phyloP scores from a whole-genome alignment of 2,113 vertebrate genomes.

The Bagarius yarrelli region DNA sequence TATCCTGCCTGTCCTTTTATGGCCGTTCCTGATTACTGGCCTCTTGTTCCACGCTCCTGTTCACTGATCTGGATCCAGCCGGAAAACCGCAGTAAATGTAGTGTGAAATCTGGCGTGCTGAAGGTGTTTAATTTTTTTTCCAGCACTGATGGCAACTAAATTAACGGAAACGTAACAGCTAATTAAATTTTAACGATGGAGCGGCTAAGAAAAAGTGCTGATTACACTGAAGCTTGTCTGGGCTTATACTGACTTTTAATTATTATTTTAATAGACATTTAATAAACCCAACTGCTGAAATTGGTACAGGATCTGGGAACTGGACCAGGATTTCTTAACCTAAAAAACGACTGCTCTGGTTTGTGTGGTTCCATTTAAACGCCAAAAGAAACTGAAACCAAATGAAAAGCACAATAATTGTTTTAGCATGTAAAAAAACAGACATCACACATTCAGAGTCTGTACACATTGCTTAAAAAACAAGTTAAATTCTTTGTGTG shows the following conservation, averaged over 20 bases:
- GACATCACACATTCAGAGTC: too few relatives aligned
- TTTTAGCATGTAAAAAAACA: too few relatives aligned
- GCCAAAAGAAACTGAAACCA: too few relatives aligned
- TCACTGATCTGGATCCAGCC: conserved; percentile 9
- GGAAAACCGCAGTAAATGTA: not conserved
- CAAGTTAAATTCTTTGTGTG: too few relatives aligned
- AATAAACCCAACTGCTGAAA: not conserved
- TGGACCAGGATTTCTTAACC: not conserved
- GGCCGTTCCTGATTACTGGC: not conserved
- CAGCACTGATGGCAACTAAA: not conserved
- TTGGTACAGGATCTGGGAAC: not conserved
- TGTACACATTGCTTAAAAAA: too few relatives aligned
- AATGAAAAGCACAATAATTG: too few relatives aligned
- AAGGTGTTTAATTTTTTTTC: conserved; percentile 15
- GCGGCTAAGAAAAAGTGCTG: conserved; percentile 1
- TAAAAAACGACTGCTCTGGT: not conserved
- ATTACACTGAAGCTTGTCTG: conserved; percentile 4
- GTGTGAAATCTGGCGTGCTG: not conserved
- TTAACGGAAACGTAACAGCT: conserved; percentile 15
- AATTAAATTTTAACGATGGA: conserved; percentile 17
- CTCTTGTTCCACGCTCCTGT: not conserved
- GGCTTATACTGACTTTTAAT: not conserved
- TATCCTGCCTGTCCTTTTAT: not conserved
- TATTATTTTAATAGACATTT: not conserved
- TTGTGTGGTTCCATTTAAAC: too few relatives aligned